phyloP scores from a whole-genome alignment of 2,113 vertebrate species.

The Rallus limicola region DNA sequence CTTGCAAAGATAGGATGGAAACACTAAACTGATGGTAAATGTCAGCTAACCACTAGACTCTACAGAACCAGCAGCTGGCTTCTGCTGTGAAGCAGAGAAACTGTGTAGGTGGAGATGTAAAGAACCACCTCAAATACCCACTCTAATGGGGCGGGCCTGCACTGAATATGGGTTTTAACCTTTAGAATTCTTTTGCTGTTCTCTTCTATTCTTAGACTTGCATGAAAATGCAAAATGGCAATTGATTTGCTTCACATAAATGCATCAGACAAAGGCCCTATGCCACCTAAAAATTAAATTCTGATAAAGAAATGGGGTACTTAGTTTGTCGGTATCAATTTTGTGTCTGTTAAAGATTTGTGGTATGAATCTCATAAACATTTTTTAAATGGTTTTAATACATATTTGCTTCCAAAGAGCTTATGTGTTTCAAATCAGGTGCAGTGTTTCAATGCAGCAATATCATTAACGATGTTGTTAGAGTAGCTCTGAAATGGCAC shows the following conservation, averaged over 20 bases:
- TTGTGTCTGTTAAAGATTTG: neutral
- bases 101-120: slow-evolving; percentile 24
- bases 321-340: neutral
- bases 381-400: neutral
- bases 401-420: neutral
- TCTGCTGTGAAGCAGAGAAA: slow-evolving; percentile 38
- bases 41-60: slow-evolving; percentile 38
- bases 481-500: slow-evolving; percentile 14
- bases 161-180: neutral
- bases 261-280: neutral
- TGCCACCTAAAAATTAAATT: neutral
- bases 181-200: slow-evolving; percentile 29
- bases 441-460: neutral
- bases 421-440: neutral
- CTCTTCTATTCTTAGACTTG: neutral
- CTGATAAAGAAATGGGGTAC: neutral
- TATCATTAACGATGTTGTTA: neutral
- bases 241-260: neutral
- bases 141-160: neutral
- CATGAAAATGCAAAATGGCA: neutral
- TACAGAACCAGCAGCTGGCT: slow-evolving; percentile 38
- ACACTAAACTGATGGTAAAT: slow-evolving; percentile 30
- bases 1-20: neutral
- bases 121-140: slow-evolving; percentile 16
- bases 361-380: neutral